Evolutionary conservation across 2,113 vertebrate species (phyloP).

Genomic region (Poeciliopsis turrubarensis): DNA sequence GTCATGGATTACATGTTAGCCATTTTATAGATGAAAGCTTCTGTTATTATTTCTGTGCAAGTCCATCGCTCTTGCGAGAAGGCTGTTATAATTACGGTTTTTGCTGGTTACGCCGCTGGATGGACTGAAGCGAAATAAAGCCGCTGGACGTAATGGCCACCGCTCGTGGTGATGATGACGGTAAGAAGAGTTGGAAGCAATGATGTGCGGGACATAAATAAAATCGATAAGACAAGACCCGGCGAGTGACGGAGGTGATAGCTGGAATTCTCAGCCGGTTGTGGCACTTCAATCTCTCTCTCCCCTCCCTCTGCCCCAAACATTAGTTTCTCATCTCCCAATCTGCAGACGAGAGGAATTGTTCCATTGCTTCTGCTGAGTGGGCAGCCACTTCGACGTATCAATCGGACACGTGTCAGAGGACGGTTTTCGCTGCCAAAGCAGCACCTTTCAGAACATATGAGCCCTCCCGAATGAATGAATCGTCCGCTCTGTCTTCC

Average conservation of each 20-base stretch:
- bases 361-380: slow-evolving; percentile 72
- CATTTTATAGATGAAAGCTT: not conserved
- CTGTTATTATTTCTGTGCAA: too few relatives aligned
- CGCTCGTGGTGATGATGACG: slow-evolving; percentile 14
- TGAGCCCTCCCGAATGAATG: slow-evolving; percentile 58
- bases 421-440: slow-evolving; percentile 71
- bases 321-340: slow-evolving; percentile 50
- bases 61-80: not conserved
- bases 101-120: slow-evolving; percentile 4
- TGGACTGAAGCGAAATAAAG: slow-evolving; percentile 6
- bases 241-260: slow-evolving; percentile 49
- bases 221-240: slow-evolving; percentile 49
- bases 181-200: slow-evolving; percentile 24
- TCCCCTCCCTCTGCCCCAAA: slow-evolving; percentile 1
- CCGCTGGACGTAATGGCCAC: slow-evolving; percentile 15
- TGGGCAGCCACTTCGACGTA: slow-evolving; percentile 62
- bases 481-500: slow-evolving; percentile 57
- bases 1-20: not conserved
- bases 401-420: slow-evolving; percentile 70
- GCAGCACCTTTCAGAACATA: slow-evolving; percentile 69
- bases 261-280: slow-evolving; percentile 33
- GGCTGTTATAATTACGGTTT: slow-evolving; percentile 9
- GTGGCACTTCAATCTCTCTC: slow-evolving; percentile 37
- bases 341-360: slow-evolving; percentile 63
- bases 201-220: slow-evolving; percentile 42